Base-by-base conservation (phyloP, 2,797 vertebrate species). In the Sebastes trivittatus region DNA sequence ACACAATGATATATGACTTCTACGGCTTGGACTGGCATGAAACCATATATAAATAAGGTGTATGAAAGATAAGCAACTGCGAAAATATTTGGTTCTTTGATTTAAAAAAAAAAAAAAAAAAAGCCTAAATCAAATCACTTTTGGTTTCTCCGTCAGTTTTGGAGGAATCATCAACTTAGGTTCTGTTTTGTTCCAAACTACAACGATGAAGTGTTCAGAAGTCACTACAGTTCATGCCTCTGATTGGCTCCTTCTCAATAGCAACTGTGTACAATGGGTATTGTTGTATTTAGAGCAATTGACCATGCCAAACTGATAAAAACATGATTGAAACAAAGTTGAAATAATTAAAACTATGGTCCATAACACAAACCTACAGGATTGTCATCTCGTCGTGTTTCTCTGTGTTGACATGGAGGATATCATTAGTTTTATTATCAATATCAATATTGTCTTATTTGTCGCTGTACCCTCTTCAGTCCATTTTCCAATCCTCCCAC, bases 401-500 rank as follows among this genome's bases (percentile, higher is more conserved):
- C 30, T 71, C 61, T n/a, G 2, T 63, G 25, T 22, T 29, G n/a
- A 36, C 20, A 61, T 25, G 7, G 16, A 64, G 3, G 6, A 27
- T 10, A 27, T 14, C 11, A 13, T 20, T 11, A 6, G 27, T 20
- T 49, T 49, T 49, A 49, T 49, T 49, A 49, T 9, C 90, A 92
- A 42, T 42, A 42, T 42, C 38, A 42, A 7, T 42, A 42, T 42
- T 42, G 93, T 85, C 84, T 88, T 90, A 66, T 58, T 78, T 85
- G 70, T 76, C 75, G 77, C 75, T 74, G 54, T 63, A 34, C 30
- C 55, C 34, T 34, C 71, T 67, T 78, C 72, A 69, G 67, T 74
- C 77, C 49, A 32, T 79, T 91, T 88, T 73, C 81, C 88, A 83
- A 56, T 78, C 72, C 72, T 27, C 77, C 79, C 72, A 75, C 61